Base-by-base conservation (phyloP, 23 tunicate genomes). In the Halocynthia aurantium region DNA sequence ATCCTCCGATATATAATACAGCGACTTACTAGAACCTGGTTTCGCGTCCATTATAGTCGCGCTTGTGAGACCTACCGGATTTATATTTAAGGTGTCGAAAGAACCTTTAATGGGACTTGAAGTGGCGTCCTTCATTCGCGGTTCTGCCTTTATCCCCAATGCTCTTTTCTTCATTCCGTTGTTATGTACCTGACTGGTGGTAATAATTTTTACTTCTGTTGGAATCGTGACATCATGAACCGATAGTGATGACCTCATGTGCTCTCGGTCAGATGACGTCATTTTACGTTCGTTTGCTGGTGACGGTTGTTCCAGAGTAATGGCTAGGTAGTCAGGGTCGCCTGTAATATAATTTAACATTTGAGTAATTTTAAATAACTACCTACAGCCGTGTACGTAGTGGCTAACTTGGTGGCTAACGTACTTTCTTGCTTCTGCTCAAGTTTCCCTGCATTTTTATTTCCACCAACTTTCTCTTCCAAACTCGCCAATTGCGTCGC, bases 141-240 rank as follows among this genome's bases (percentile, higher is more conserved):
- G 78, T 11, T 74, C 78, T 8, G 63, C 1, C 31, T 64, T 64
- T 44, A 54, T 1, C 17, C 15, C 63, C 1, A 74, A 64, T 0
- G 65, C 78, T 74, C 56, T 74, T 54, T 18, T 56, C 21, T 74
- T 62, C 49, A 20, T 53, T 8, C 78, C 78, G 62, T 53, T 54
- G 22, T 15, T 67, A 9, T 8, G 22, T 6, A 17, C 17, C 40
- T 74, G 78, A 13, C 2, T 11, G 19, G 78, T 15, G 13, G 78
- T 21, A 0, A 74, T 54, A 10, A 74, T 49, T 53, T 56, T 74
- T 2, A 74, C 56, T 56, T 74, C 78, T 8, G 78, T 56, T 10
- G 78, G 78, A 54, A 74, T 53, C 21, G 62, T 74, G 64, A 74
- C 78, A 17, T 74, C 78, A 6, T 74, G 78, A 74, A 74, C 56